Evolutionary conservation across 2,113 vertebrate species (phyloP), one percentile per base, ranked within the genome.

Genomic region (Synodontis membranacea): DNA sequence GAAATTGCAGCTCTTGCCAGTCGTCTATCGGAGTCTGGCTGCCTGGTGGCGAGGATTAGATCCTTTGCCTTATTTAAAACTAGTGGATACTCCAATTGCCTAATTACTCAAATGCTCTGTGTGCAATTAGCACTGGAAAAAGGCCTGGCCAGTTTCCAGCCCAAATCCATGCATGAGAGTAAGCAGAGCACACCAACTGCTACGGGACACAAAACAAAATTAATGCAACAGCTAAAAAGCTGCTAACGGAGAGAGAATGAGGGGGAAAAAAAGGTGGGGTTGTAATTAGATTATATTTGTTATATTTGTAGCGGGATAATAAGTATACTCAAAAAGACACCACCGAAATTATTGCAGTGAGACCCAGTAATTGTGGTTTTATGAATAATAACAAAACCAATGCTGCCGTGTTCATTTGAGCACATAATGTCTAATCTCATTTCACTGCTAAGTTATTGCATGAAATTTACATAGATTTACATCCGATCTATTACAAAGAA

Each of bases 101-200:
- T 90, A 91, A 91, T 92, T 90, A 92, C 91, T 89, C 88, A 87
- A 87, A 86, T 46, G 39, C 80, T 89, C 85, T 66, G 31, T 84
- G 76, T 88, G 90, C 90, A 88, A 88, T 92, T 91, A 90, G 58
- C 39, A 6, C 85, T 70, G 86, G 60, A 46, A 74, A 31, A 64
- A n/a, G 34, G 62, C 50, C 88, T 90, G 88, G 89, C 86, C 84
- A 64, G 54, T 46, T 60, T 81, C 90, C 89, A 89, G 86, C 39
- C 82, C 42, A 52, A 78, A 86, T 86, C 62, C 19, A 37, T 54
- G 66, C 82, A 75, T 39, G 56, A 34, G 68, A 74, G 70, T 46
- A 76, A 79, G 54, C 72, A 50, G 17, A 28, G 48, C 70, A 81
- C 64, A 85, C 72, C 52, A 48, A 60, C 79, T 74, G 85, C 85